phyloP scores from a whole-genome alignment of 2,113 vertebrate genomes.

The Pithys albifrons region DNA sequence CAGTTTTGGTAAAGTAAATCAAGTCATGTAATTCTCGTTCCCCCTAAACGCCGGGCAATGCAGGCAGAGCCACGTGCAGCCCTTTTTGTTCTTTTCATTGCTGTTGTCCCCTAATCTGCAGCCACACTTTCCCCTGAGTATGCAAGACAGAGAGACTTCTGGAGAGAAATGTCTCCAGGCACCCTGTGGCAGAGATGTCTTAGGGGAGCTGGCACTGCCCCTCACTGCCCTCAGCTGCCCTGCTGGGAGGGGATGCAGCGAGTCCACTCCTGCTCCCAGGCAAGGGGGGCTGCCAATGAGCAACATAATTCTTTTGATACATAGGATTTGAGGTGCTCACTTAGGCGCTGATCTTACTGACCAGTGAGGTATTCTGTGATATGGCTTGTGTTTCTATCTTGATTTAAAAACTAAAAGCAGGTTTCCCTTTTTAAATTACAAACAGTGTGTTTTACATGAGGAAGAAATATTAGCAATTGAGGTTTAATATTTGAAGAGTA shows the following conservation, averaged over 20 bases:
- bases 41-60: slow-evolving; percentile 6
- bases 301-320: background rate
- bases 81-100: background rate
- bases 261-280: background rate
- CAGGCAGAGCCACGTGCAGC: background rate
- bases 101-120: background rate
- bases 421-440: background rate
- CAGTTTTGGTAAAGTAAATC: slow-evolving; percentile 69
- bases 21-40: slow-evolving; percentile 57
- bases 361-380: background rate
- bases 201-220: background rate
- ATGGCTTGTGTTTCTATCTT: background rate
- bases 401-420: background rate
- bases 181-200: background rate
- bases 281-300: background rate
- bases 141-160: background rate
- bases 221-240: rapidly evolving
- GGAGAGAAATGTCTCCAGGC: background rate
- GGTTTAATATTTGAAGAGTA: background rate
- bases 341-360: background rate
- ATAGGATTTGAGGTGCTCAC: background rate
- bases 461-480: background rate
- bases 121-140: background rate
- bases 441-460: background rate
- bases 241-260: background rate